Base-by-base conservation (phyloP, 2,113 vertebrate genomes). In the Syrrhaptes paradoxus region DNA sequence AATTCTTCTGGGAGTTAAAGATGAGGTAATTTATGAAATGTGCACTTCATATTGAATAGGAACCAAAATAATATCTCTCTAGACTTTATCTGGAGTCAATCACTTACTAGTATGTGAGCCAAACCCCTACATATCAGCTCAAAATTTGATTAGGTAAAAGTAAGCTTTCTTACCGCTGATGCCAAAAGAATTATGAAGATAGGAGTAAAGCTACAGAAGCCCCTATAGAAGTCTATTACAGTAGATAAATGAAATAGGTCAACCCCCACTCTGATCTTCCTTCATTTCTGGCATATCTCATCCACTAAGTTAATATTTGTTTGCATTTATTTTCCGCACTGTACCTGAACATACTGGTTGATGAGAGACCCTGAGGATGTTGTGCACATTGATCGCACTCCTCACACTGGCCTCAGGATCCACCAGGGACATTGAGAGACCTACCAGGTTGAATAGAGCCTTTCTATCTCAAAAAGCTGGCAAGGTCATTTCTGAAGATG, bases 301-400 rank as follows among this genome's bases (percentile, higher is more conserved):
- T 5, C 20, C 29, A 29, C 13, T 16, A n/a, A 32, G 38, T 59
- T 78, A 85, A 21, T 34, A 57, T 31, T 49, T 21, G 11, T n/a
- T 63, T 78, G 29, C 25, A 41, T 51, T 71, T 2, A 9, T 91
- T 78, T 89, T 68, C 77, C 28, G 21, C 0, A 0, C 19, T 0
- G 0, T 51, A 58, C 6, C 49, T 22, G 65, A 48, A 45, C 26
- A 36, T 18, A 21, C 7, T 45, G 24, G 14, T 13, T 0, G 0
- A 26, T 24, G 24, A 55, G 29, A 36, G 58, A 61, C 7, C 13
- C 38, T 65, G 32, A 54, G 34, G 1, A 26, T 25, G 12, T 41
- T 25, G 12, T 36, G 62, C 20, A 38, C 16, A 9, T 6, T 0
- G 0, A 71, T 17, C 2, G 4, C 14, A 20, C 51, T 71, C 38